Base-by-base conservation (phyloP, 2,797 vertebrate species). In the Xenopus petersii region DNA sequence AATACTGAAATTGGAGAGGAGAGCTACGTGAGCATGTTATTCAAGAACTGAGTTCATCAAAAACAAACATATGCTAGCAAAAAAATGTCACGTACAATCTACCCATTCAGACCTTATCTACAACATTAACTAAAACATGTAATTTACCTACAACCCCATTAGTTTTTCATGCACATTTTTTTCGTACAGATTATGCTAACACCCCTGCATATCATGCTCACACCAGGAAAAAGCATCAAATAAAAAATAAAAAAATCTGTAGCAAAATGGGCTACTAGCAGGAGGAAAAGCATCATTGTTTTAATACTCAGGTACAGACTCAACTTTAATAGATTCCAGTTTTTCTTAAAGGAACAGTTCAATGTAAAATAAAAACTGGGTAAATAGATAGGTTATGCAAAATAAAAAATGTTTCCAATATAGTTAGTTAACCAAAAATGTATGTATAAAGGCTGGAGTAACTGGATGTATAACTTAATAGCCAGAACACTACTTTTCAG, bases 1-100 rank as follows among this genome's bases (percentile, higher is more conserved):
- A 98, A 88, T 99, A 99, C 97, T 99, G 96, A 90, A 96, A 98
- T 90, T 83, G 90, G 90, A 92, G 87, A 90, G 89, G 69, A 92
- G 74, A 75, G 85, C 21, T 24, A 90, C 85, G 86, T 93, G 84
- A 92, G 80, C 66, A 89, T 1, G 36, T 82, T 59, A 75, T 81
- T 77, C 77, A 75, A 81, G 75, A 77, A 72, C 7, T 51, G 36
- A 42, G 5, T 15, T 51, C 10, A 2, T 51, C 77, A 47, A 21
- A 64, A 87, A 64, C 75, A 83, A 75, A 79, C 71, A 12, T 76
- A 51, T 46, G 12, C 12, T 46, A 47, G 13, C 51, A 65, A 54
- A 13, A 47, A 21, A 91, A 88, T 89, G 79, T 88, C 85, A 86
- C 89, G 89, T 83, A 89, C 86, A 85, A 82, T 84, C 90, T 88